Base-by-base conservation (phyloP, 1,140 invertebrate species). In the Drosophila subpulchrella region DNA sequence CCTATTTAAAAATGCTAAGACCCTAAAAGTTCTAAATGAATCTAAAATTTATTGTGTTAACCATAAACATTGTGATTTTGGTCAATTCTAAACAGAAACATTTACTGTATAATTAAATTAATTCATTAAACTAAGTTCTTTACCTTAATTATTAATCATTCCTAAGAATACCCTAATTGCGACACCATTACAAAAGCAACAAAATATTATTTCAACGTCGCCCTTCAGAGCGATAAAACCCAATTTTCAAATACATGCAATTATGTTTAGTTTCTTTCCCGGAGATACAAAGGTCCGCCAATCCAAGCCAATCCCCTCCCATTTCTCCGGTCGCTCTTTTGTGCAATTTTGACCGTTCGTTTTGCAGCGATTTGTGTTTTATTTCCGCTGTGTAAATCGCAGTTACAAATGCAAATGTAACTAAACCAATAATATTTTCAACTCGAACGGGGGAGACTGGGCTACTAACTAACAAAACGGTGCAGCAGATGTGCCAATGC, bases 371-470 rank as follows among this genome's bases (percentile, higher is more conserved):
- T 79, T 83, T 75, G 79, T 80, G 73, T 78, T 84, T 89, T 84
- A 73, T 84, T 88, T 84, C 59, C 74, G 56, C 77, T 78, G 71
- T 85, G 81, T 75, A 89, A 89, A 89, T 89, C 77, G 84, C 74
- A 81, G 85, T 81, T 89, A 72, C 74, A 84, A 88, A 89, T 89
- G 85, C 81, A 89, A 89, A 84, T 89, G 81, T 80, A 77, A 89
- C 84, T 89, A 89, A 89, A 84, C 84, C 84, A 89, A 89, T 89
- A 89, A 89, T 90, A 81, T 80, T 78, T 72, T 41, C 76, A 77
- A 20, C 39, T 55, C 55, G 41, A 44, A n/a, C 17, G 47, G 57
- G 60, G 39, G 4, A 11, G 10, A n/a, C 46, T 12, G 36, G 20
- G 20, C 4, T 44, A 30, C 58, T 24, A 50, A 53, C 50, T 36